These are phyloP conservation scores for Drosophila anomalata DNA, from an alignment of 2,888 invertebrate species.

Conservation along the genomic window DNA sequence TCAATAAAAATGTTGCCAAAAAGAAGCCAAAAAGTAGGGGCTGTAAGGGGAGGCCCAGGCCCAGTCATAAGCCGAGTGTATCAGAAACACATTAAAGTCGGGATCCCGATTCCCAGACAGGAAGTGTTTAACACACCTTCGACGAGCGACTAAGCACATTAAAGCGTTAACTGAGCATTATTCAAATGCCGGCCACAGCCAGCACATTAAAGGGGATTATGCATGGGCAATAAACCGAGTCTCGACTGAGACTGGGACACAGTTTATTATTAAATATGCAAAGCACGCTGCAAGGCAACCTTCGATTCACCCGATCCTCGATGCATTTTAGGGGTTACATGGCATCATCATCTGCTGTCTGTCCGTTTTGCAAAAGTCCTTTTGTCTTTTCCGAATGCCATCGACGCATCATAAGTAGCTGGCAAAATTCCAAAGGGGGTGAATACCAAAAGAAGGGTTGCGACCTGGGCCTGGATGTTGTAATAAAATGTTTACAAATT, in stretches of 20 bases:
- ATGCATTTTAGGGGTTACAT: slow-evolving; percentile 26
- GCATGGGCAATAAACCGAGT: slow-evolving; percentile 82
- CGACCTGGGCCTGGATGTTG: slow-evolving; percentile 24
- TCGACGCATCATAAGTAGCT: slow-evolving; percentile 61
- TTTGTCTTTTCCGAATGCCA: slow-evolving; percentile 45
- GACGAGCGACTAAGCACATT: slow-evolving; percentile 77
- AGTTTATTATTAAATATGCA: slow-evolving; percentile 58
- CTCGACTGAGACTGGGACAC: slow-evolving; percentile 37
- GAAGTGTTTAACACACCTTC: slow-evolving; percentile 44
- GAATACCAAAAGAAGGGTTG: background rate
- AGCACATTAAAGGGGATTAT: slow-evolving; percentile 83
- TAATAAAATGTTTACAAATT: slow-evolving; percentile 78
- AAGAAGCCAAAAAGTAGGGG: slow-evolving; percentile 16
- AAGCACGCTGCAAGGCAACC: slow-evolving; percentile 36
- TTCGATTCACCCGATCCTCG: slow-evolving; percentile 21
- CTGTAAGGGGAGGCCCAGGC: slow-evolving; percentile 18
- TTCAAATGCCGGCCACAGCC: slow-evolving; percentile 72
- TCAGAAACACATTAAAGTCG: slow-evolving; percentile 33
- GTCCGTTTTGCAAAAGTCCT: slow-evolving; percentile 40
- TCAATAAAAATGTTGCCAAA: slow-evolving; percentile 54
- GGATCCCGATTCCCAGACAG: slow-evolving; percentile 36
- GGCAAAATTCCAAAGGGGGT: slow-evolving; percentile 32
- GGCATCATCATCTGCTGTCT: slow-evolving; percentile 14
- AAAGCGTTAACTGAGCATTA: slow-evolving; percentile 83
- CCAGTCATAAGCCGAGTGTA: slow-evolving; percentile 13